Base-by-base conservation (phyloP, 2,113 vertebrate genomes). In the Leptodactylus fuscus region DNA sequence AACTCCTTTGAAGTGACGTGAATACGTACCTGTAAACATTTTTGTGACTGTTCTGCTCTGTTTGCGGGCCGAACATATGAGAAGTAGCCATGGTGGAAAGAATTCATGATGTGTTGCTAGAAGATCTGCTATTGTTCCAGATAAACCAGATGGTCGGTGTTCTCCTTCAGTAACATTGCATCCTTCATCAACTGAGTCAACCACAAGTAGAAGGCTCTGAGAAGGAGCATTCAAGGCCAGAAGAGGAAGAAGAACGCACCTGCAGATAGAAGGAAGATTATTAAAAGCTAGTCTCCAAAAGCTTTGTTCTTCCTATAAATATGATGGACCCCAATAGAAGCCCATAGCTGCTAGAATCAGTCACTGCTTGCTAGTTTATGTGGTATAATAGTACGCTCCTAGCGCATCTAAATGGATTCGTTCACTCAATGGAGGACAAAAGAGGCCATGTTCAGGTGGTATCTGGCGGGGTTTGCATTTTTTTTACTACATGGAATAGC, bases 21-120 rank as follows among this genome's bases (percentile, higher is more conserved):
- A 53, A n/a, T 48, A 88, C 93, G 92, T 92, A 99, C 98, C 97
- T 88, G 97, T 97, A 91, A 99, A 99, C 89, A 98, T 96, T 90
- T 98, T 98, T 83, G 97, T 98, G 85, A 98, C 96, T 88, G 96
- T 94, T 92, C 97, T 99, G 88, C 97, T 99, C 91, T 99, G 98
- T 1, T 97, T 94, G 4, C 98, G 95, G 15, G 97, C 96, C 0
- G 98, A 99, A 88, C 97, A 99, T 88, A 99, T 91, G 24, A 99
- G 97, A 13, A 99, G 92, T 34, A 99, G 93, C 98, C 98, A 99
- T 0, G 98, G 96, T 16, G 98, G 98, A 81, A 99, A 96, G 91
- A 97, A 97, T 88, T 99, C 96, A 0, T 98, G 97, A 88, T 99
- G 97, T 78, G 93, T 92, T 85, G 97, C 97, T 88, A 99, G 90